Base-by-base conservation (phyloP, 2,888 invertebrate species). In the Leptopilina drosophilae region DNA sequence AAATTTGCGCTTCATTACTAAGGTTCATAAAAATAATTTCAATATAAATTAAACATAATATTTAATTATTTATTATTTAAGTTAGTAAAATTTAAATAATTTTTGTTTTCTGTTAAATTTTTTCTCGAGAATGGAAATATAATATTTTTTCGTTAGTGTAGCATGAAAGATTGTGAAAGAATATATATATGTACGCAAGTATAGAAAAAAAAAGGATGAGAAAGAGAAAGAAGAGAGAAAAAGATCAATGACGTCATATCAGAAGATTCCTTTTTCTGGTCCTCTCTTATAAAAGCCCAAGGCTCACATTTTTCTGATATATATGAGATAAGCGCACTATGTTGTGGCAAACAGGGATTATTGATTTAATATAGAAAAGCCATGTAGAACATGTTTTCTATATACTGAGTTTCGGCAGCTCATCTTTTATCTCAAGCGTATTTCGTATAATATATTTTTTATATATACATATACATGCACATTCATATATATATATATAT, bases 311-410 rank as follows among this genome's bases (percentile, higher is more conserved):
- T 11, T 66, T 11, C 42, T 2, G 46, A 67, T 67, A 67, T 67
- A 67, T 67, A 67, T 12, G 49, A 67, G 46, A 67, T 67, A 67
- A 49, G 67, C 46, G 15, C 49, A 20, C 67, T 67, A 46, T 67
- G 46, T 49, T 46, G 46, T 67, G 49, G 46, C 49, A 49, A 67
- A 49, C 49, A 67, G 20, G 49, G 67, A 46, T 20, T 67, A 67
- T 49, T 67, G 20, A 67, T 67, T 49, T 67, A 67, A 46, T 49
- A 67, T 67, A 67, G 49, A 67, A 42, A 67, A 20, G 15, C 42
- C 20, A 46, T 67, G 46, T 46, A 11, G 11, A 20, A 11, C 42
- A 49, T 67, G 15, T 14, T 53, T 7, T 26, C 26, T 26, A 66
- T 26, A 66, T 66, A 20, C 49, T 26, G 14, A 62, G 62, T 62